Percentiles rank a stretch among this genome's conserved stretches.
Conservation (phyloP, 2,888 invertebrate species). For the Chalcosyrphus nemorum region DNA sequence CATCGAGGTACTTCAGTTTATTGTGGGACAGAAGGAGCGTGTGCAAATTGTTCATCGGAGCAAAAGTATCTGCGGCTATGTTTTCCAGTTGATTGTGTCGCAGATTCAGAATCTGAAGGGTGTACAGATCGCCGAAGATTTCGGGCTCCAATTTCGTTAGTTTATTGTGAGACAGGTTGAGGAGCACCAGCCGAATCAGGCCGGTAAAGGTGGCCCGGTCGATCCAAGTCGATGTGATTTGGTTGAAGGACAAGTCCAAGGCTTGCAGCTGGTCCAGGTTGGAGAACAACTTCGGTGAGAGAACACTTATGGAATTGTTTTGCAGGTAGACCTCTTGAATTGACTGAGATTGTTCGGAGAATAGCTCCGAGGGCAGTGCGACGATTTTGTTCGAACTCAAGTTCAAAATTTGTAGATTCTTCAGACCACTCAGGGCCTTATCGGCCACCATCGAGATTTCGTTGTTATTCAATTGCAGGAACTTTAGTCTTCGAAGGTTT, state of each 20-base stretch:
- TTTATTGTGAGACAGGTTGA: slow-evolving; percentile 93
- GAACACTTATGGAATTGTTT: slow-evolving; percentile 94
- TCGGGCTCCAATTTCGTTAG: slow-evolving; percentile 91
- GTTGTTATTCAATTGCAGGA: slow-evolving; percentile 93
- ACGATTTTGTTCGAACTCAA: slow-evolving; percentile 95
- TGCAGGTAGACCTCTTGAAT: slow-evolving; percentile 95
- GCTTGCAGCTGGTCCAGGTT: slow-evolving; percentile 91
- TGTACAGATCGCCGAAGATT: slow-evolving; percentile 93
- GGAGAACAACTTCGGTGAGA: slow-evolving; percentile 93
- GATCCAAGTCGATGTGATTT: slow-evolving; percentile 93
- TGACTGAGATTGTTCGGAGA: slow-evolving; percentile 89
- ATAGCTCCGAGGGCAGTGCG: slow-evolving; percentile 92
- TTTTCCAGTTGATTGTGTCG: slow-evolving; percentile 92
- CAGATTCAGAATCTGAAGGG: slow-evolving; percentile 92
- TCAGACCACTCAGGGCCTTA: slow-evolving; percentile 90
- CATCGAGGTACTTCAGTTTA: slow-evolving; percentile 91
- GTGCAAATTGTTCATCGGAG: slow-evolving; percentile 95
- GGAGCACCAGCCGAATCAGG: slow-evolving; percentile 92
- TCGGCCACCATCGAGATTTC: slow-evolving; percentile 94
- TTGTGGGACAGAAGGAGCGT: slow-evolving; percentile 93
- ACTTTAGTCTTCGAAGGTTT: slow-evolving; percentile 89
- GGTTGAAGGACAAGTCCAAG: slow-evolving; percentile 92
- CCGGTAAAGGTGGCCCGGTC: slow-evolving; percentile 93
- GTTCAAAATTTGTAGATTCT: slow-evolving; percentile 92
- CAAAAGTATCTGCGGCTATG: slow-evolving; percentile 93